Evolutionary conservation across 2,888 invertebrate species (phyloP), one percentile per base, ranked within the genome.

Genomic region (Cistogaster globosa): DNA sequence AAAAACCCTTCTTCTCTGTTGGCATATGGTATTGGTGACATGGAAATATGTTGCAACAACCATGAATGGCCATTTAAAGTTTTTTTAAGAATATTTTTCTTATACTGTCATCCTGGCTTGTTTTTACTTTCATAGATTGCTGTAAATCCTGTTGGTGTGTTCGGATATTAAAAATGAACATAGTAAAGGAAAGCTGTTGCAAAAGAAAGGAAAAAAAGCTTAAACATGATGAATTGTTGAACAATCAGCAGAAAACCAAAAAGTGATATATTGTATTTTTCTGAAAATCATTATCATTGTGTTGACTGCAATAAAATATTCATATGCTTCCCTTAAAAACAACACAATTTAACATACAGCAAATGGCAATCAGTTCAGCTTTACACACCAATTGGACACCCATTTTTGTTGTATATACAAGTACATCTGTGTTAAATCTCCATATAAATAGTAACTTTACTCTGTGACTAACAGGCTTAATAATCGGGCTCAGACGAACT

Each of bases 291-390:
- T 87, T 86, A 86, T 78, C 85, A 72, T 85, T 87, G 87, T 88
- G 88, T 87, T 88, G 88, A 82, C 80, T 81, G 86, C 87, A 87
- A 88, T 89, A 88, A 89, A 89, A 89, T 89, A 89, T 89, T 89
- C 89, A 89, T 89, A 88, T 88, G 89, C 87, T 88, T 87, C 88
- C 88, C 88, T 88, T 89, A 88, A 86, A 83, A 78, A 75, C 83
- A 85, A 77, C 84, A 87, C 67, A 83, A 83, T 71, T 57, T 60
- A 58, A 36, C 42, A 42, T 42, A 12, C 48, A 22, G 20, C 20
- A 67, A 51, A 18, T 20, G 53, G 38, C 38, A 20, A 8, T 36
- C 45, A 16, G 22, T 62, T 14, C 67, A 48, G 51, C 55, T 53
- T 55, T 48, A 32, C 53, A 55, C 38, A 68, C 20, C 68, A 74